Conservation (phyloP, 2,888 invertebrate species). For the Orchesellides sinensis region DNA sequence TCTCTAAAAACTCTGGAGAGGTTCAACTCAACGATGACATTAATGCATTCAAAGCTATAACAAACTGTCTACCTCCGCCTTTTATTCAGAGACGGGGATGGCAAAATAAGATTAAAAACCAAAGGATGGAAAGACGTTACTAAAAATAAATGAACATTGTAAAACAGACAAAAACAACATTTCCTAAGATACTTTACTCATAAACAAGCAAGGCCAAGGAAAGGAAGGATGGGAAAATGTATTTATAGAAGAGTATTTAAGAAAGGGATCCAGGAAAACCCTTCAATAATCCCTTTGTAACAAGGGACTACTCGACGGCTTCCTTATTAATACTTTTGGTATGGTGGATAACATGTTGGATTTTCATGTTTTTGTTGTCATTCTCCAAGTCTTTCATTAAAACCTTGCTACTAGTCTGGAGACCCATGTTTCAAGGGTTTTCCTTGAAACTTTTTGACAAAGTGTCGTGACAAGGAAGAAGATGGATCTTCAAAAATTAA, state of each 20-base stretch:
- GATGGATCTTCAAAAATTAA: no score
- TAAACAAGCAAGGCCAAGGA: slow-evolving; percentile 56
- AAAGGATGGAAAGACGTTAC: neutral
- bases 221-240: slow-evolving; percentile 13
- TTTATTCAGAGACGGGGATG: neutral
- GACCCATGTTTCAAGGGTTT: slow-evolving; percentile 30
- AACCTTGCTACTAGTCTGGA: neutral
- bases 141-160: neutral
- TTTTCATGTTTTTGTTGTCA: no score
- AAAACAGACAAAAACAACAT: neutral
- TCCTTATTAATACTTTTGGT: neutral
- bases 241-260: slow-evolving; percentile 16
- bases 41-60: no score
- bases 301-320: neutral
- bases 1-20: no score
- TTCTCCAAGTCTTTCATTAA: no score
- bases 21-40: no score
- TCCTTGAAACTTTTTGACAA: slow-evolving; percentile 50
- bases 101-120: neutral
- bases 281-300: neutral
- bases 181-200: no score
- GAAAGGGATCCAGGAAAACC: slow-evolving; percentile 19
- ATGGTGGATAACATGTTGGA: neutral
- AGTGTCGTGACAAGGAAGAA: neutral
- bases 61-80: neutral